Conservation (phyloP, 1,140 invertebrate genomes). For the Lepidurus arcticus region DNA sequence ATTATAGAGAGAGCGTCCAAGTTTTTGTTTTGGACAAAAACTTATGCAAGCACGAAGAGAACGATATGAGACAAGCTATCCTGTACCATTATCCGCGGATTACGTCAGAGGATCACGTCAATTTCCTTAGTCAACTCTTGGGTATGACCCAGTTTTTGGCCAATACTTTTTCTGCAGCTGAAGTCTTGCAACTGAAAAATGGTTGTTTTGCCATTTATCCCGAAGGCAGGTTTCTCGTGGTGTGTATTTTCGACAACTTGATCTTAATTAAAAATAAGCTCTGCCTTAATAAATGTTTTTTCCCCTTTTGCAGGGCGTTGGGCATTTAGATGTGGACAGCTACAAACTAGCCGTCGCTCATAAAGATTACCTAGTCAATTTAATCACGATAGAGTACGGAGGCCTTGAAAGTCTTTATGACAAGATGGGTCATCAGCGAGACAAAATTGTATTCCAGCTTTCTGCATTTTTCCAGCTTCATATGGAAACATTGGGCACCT, state of each 20-base stretch:
- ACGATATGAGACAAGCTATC: constrained; percentile 28
- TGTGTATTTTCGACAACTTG: not conserved
- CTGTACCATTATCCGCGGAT: constrained; percentile 26
- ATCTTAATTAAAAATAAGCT: not conserved
- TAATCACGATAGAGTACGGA: constrained; percentile 26
- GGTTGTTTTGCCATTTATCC: constrained; percentile 30
- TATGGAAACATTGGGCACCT: not conserved
- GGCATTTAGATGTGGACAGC: not conserved
- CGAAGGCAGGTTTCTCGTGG: constrained; percentile 28
- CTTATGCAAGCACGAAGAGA: constrained; percentile 17
- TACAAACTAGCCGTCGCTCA: constrained; percentile 26
- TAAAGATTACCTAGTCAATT: constrained; percentile 23
- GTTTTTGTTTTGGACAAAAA: not conserved
- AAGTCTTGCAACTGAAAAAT: constrained; percentile 9
- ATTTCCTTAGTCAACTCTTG: constrained; percentile 28
- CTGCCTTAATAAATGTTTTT: not conserved
- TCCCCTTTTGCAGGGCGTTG: constrained; percentile 16
- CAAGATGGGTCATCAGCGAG: not conserved
- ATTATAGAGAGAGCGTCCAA: not conserved
- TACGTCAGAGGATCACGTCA: constrained; percentile 26
- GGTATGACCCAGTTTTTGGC: constrained; percentile 27
- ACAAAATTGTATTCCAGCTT: not conserved
- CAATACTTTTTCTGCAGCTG: not conserved
- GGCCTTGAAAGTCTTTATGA: constrained; percentile 15
- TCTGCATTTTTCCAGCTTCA: not conserved